These are phyloP conservation scores for Andrena chrysosceles DNA, from an alignment of 2,888 invertebrate genomes.

Conservation along the genomic window DNA sequence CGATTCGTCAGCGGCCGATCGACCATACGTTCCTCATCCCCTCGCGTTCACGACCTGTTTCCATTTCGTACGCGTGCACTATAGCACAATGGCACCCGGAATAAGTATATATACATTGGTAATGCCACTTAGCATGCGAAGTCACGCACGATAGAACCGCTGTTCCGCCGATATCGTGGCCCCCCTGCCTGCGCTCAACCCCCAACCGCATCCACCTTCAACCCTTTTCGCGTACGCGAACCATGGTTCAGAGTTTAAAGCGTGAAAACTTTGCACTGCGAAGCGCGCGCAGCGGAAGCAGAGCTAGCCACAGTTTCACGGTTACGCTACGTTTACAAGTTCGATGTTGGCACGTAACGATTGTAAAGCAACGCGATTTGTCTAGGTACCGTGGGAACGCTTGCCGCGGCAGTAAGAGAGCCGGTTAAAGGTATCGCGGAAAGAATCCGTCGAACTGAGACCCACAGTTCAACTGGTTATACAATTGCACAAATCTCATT, in stretches of 20 bases:
- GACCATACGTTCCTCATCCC: slow-evolving; percentile 3
- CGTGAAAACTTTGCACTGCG: slow-evolving; percentile 5
- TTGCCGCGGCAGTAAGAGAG: background rate
- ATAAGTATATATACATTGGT: slow-evolving; percentile 37
- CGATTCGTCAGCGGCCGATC: background rate
- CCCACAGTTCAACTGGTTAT: background rate
- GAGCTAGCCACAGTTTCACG: slow-evolving; percentile 8
- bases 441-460: slow-evolving; percentile 8
- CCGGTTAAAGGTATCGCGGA: slow-evolving; percentile 10
- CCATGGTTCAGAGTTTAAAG: background rate
- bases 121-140: slow-evolving; percentile 74
- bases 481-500: slow-evolving; percentile 28
- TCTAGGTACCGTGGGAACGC: slow-evolving; percentile 14
- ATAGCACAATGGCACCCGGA: slow-evolving; percentile 15
- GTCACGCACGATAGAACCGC: slow-evolving; percentile 76
- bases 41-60: slow-evolving; percentile 21
- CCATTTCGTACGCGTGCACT: slow-evolving; percentile 18
- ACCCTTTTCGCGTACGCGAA: slow-evolving; percentile 7
- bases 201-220: background rate
- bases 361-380: slow-evolving; percentile 21
- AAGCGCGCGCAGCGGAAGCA: background rate
- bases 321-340: background rate
- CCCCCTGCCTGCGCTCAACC: slow-evolving; percentile 6
- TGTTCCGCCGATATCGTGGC: slow-evolving; percentile 64
- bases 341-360: slow-evolving; percentile 2